Percentiles rank a stretch among this genome's conserved stretches.
phyloP scores from a whole-genome alignment of 2,797 vertebrate genomes.

The Hydrolagus colliei region DNA sequence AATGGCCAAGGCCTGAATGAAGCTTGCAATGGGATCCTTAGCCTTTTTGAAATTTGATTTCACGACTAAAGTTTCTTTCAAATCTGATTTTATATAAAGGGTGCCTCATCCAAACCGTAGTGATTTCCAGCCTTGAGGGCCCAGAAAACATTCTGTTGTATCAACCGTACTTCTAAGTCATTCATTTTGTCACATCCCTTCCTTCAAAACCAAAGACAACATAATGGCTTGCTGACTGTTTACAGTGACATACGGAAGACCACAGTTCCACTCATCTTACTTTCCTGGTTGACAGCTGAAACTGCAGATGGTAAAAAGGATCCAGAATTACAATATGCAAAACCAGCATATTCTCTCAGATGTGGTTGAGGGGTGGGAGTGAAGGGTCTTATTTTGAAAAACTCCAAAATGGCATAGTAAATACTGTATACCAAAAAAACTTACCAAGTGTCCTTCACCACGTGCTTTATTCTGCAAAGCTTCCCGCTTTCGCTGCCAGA shows the following conservation, averaged over 20 bases:
- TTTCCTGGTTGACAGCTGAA: background rate
- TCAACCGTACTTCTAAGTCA: background rate
- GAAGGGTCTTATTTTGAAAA: no score
- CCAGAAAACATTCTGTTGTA: background rate
- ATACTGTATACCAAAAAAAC: slow-evolving; percentile 37
- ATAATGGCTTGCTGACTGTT: background rate
- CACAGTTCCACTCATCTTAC: background rate
- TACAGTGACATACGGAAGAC: background rate
- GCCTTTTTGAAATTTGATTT: background rate
- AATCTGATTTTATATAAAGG: background rate
- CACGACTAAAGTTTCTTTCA: background rate
- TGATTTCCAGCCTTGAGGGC: background rate
- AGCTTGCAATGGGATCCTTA: background rate
- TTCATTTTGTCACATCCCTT: background rate
- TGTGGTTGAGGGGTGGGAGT: no score
- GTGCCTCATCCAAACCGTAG: background rate
- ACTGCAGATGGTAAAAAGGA: background rate
- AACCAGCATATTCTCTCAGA: background rate
- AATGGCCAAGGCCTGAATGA: no score
- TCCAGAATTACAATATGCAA: background rate
- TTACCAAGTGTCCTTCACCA: slow-evolving; percentile 92
- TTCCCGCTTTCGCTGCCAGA: slow-evolving; percentile 85
- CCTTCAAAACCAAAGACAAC: background rate
- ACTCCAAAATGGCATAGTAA: no score
- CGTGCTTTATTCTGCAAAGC: slow-evolving; percentile 93